These are phyloP conservation scores for Peromyscus polionotus DNA, from an alignment of 2,113 vertebrate species.

Conservation along the genomic window DNA sequence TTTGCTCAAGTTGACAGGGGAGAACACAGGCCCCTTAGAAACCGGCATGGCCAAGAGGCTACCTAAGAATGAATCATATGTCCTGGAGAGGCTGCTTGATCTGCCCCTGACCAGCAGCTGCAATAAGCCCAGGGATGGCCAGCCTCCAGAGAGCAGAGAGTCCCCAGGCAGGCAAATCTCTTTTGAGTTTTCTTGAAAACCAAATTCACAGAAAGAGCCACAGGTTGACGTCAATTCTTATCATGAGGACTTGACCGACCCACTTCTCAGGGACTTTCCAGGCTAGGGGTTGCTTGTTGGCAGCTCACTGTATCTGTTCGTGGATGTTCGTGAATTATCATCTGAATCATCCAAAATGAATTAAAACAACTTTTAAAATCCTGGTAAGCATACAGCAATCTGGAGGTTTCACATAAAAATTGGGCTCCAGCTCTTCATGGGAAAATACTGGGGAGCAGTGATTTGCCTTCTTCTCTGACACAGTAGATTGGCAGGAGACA, in stretches of 20 bases:
- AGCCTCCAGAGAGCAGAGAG: neutral
- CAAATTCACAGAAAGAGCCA: neutral
- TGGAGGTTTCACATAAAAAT: slow-evolving; percentile 6
- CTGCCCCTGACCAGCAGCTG: neutral
- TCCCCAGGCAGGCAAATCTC: neutral
- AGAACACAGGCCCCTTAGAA: neutral
- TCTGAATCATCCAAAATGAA: slow-evolving; percentile 14
- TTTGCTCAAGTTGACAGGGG: neutral
- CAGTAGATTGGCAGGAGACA: neutral
- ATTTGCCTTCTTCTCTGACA: neutral
- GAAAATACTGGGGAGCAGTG: neutral
- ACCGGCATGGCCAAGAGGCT: neutral
- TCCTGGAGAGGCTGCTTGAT: neutral
- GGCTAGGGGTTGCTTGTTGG: neutral
- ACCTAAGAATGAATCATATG: neutral
- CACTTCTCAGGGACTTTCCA: neutral
- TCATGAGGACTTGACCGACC: neutral
- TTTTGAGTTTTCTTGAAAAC: neutral
- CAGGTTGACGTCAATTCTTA: neutral
- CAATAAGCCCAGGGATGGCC: neutral
- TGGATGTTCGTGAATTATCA: neutral
- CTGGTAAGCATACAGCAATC: neutral
- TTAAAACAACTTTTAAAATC: slow-evolving; percentile 37
- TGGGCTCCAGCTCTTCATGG: neutral
- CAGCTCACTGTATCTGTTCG: neutral